Evolutionary conservation across 2,888 invertebrate genomes (phyloP).

Genomic region (Meandrusa payeni): DNA sequence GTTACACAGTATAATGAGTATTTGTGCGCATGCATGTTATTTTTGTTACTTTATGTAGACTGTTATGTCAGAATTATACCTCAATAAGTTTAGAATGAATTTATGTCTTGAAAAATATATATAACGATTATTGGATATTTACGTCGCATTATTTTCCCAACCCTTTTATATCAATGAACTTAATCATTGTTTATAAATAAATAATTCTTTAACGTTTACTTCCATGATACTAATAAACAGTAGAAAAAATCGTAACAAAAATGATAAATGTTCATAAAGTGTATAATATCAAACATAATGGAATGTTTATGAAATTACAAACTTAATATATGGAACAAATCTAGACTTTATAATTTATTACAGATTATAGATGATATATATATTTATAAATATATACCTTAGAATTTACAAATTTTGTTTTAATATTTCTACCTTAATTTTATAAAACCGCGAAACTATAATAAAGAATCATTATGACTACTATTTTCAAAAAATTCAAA

Average conservation of each 20-base stretch:
- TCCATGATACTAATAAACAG: background rate
- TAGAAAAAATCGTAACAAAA: background rate
- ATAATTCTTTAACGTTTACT: background rate
- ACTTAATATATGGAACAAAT: conserved; percentile 44
- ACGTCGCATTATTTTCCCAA: conserved; percentile 49
- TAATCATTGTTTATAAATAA: background rate
- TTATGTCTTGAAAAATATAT: conserved; percentile 72
- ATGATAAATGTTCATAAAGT: background rate
- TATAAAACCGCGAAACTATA: too few relatives aligned
- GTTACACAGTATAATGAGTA: conserved; percentile 47
- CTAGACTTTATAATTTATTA: conserved; percentile 48
- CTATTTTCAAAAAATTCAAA: too few relatives aligned
- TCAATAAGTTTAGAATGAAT: conserved; percentile 75
- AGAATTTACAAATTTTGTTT: conserved; percentile 45
- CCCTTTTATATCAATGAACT: conserved; percentile 13
- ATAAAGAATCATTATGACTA: too few relatives aligned
- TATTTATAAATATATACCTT: conserved; percentile 54
- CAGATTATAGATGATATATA: conserved; percentile 46
- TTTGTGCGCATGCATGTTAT: conserved; percentile 55
- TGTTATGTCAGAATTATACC: conserved; percentile 72
- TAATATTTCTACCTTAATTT: conserved; percentile 26
- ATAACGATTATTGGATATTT: conserved; percentile 62
- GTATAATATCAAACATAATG: background rate
- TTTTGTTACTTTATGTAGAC: conserved; percentile 62
- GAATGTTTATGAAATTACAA: conserved; percentile 26